These are phyloP conservation scores for Meandrusa payeni DNA, from an alignment of 2,888 invertebrate genomes.

Conservation along the genomic window DNA sequence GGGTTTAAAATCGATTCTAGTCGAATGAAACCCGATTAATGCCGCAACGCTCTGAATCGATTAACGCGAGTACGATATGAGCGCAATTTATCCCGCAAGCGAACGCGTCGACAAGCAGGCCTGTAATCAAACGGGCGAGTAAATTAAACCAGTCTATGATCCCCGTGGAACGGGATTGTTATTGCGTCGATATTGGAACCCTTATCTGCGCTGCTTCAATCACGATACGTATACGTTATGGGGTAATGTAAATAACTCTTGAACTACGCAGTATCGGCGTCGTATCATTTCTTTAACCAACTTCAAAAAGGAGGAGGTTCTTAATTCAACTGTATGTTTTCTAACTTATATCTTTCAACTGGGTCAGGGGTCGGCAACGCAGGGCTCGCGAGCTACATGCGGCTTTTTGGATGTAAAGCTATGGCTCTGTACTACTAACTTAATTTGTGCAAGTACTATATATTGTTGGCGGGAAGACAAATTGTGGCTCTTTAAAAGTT, in stretches of 20 bases:
- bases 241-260: slow-evolving; percentile 10
- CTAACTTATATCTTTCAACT: too few relatives aligned
- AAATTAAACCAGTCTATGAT: slow-evolving; percentile 24
- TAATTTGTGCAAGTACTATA: too few relatives aligned
- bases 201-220: slow-evolving; percentile 19
- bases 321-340: too few relatives aligned
- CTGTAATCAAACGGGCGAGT: slow-evolving; percentile 18
- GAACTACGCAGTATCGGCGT: background rate
- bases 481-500: too few relatives aligned
- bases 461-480: too few relatives aligned
- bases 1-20: too few relatives aligned
- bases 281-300: too few relatives aligned
- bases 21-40: background rate
- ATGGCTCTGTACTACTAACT: too few relatives aligned
- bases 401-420: too few relatives aligned
- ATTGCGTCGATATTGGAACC: slow-evolving; percentile 16
- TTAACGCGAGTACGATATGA: slow-evolving; percentile 3
- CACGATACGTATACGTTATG: slow-evolving; percentile 1
- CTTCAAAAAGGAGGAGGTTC: too few relatives aligned
- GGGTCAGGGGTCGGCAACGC: too few relatives aligned
- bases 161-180: slow-evolving; percentile 18
- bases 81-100: slow-evolving; percentile 11
- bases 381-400: too few relatives aligned
- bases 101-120: slow-evolving; percentile 8
- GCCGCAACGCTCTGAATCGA: slow-evolving; percentile 1